A percentile compares a stretch with the other conserved stretches of the same genome.
Evolutionary conservation across 92 coral and sea anemone species (phyloP).

Genomic region (Zoanthus gigantus): DNA sequence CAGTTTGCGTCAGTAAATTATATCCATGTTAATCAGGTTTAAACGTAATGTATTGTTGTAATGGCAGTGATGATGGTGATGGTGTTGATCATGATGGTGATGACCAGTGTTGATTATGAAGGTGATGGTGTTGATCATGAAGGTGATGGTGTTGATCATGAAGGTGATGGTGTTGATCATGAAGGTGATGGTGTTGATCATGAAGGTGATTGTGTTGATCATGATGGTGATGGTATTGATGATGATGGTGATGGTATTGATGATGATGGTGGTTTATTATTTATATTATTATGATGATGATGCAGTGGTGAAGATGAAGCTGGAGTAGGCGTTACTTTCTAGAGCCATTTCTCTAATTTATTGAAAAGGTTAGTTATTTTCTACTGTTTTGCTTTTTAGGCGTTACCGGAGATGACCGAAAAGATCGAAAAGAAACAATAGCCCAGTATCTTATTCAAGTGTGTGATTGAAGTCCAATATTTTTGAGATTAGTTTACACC

Average conservation of each 20-base stretch:
- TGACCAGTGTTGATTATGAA: neutral
- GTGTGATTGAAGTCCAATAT: neutral
- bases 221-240: neutral
- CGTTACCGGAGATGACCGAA: constrained; percentile 94
- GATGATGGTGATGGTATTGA: neutral
- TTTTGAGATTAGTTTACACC: too few species aligned
- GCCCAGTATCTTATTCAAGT: neutral
- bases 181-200: neutral
- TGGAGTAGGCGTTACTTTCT: neutral
- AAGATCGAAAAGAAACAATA: constrained; percentile 64
- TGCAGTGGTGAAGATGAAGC: neutral
- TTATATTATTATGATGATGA: neutral
- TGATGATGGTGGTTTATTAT: neutral
- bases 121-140: neutral
- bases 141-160: neutral
- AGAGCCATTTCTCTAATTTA: too few species aligned
- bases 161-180: neutral
- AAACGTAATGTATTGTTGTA: neutral
- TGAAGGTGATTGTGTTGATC: neutral
- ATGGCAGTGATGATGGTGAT: neutral
- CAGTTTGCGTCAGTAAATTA: neutral
- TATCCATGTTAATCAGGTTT: neutral
- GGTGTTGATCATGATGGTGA: neutral
- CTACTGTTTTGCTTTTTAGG: constrained; percentile 61
- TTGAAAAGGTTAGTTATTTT: neutral